These are phyloP conservation scores for Meloidogyne exigua DNA, from an alignment of 1,140 invertebrate species.

Conservation along the genomic window DNA sequence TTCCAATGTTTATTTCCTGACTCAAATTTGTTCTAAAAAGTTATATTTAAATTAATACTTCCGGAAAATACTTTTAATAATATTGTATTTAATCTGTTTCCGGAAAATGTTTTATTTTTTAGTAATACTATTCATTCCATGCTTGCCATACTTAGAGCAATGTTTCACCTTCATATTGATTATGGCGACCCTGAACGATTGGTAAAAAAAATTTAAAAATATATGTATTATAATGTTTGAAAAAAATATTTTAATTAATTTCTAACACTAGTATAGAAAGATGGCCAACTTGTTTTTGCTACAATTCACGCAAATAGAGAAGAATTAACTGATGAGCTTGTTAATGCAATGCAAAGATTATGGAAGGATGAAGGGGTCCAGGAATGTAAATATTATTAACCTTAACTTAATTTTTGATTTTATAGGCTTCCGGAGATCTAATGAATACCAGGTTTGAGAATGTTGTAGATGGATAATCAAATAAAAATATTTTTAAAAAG, in stretches of 20 bases:
- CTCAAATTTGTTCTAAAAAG: too few relatives aligned
- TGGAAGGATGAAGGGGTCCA: conserved; percentile 71
- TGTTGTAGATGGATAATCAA: neutral
- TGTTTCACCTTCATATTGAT: conserved; percentile 63
- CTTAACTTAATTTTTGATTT: neutral
- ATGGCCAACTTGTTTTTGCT: conserved; percentile 61
- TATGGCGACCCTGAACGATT: conserved; percentile 58
- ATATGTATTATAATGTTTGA: too few relatives aligned
- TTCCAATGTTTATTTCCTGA: too few relatives aligned
- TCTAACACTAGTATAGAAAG: conserved; percentile 52
- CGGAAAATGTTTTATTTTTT: conserved; percentile 18
- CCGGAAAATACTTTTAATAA: too few relatives aligned
- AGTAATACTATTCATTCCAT: conserved; percentile 62
- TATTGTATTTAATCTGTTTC: too few relatives aligned
- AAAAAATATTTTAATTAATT: neutral
- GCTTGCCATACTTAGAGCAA: conserved; percentile 61
- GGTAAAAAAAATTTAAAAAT: too few relatives aligned
- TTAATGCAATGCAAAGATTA: conserved; percentile 63
- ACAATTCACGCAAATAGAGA: conserved; percentile 63
- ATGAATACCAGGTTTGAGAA: conserved; percentile 64
- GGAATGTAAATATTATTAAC: conserved; percentile 72
- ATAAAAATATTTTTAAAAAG: conserved; percentile 63
- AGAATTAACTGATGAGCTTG: conserved; percentile 61
- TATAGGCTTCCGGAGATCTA: conserved; percentile 19
- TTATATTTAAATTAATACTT: neutral